A percentile compares a stretch with the other conserved stretches of the same genome.
Evolutionary conservation across 1,140 invertebrate species (phyloP).

Genomic region (Asobara japonica): DNA sequence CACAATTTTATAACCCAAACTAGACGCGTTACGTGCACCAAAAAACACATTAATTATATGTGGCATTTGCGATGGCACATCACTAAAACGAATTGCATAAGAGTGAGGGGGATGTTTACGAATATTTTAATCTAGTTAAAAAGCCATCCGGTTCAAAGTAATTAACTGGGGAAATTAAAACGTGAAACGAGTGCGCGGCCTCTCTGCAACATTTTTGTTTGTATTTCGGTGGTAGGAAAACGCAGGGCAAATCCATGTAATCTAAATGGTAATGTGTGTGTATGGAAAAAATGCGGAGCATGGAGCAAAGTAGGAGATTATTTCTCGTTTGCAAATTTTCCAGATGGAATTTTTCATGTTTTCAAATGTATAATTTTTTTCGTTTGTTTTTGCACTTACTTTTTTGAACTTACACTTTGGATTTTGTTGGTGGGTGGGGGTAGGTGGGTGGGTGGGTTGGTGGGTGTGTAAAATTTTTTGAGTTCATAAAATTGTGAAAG

Average conservation of each 20-base stretch:
- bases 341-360: too few species aligned
- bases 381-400: too few species aligned
- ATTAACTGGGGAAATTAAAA: slow-evolving; percentile 67
- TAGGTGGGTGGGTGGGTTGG: too few species aligned
- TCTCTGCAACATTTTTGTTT: slow-evolving; percentile 45
- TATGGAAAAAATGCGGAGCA: too few species aligned
- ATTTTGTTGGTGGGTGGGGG: too few species aligned
- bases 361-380: too few species aligned
- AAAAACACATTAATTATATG: slow-evolving; percentile 64
- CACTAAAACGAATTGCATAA: not conserved
- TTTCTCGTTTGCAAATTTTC: too few species aligned
- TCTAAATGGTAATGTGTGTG: slow-evolving; percentile 64
- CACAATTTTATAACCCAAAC: not conserved
- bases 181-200: slow-evolving; percentile 38
- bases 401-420: too few species aligned
- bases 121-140: slow-evolving; percentile 67
- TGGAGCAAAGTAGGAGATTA: too few species aligned
- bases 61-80: slow-evolving; percentile 23
- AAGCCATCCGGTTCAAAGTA: slow-evolving; percentile 64
- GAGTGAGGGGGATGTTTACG: slow-evolving; percentile 32
- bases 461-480: too few species aligned
- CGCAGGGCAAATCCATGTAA: slow-evolving; percentile 64
- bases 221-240: slow-evolving; percentile 56
- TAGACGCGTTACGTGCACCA: slow-evolving; percentile 26
- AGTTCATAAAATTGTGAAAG: too few species aligned